Evolutionary conservation across 2,888 invertebrate genomes (phyloP).

Genomic region (Yponomeuta sedellus): DNA sequence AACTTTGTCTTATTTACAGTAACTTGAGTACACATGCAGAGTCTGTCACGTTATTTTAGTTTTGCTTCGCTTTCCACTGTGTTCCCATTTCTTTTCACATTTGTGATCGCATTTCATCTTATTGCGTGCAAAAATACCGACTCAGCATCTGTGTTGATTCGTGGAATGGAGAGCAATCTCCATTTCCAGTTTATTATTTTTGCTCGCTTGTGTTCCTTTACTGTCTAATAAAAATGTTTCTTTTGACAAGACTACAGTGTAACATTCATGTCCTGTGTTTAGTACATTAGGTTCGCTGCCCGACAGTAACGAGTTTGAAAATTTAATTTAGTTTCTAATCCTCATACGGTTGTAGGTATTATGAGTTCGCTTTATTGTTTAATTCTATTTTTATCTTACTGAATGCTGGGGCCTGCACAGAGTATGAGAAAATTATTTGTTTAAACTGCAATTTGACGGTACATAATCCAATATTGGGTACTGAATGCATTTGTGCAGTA

Average conservation of each 20-base stretch:
- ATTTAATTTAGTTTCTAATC: conserved; percentile 34
- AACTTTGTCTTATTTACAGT: neutral
- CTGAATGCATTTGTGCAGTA: too few relatives aligned
- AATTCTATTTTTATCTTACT: neutral
- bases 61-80: neutral
- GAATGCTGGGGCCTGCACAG: neutral
- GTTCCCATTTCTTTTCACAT: neutral
- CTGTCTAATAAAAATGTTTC: conserved; percentile 31
- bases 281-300: conserved; percentile 55
- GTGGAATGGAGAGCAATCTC: neutral
- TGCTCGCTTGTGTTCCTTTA: neutral
- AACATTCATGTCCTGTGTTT: conserved; percentile 37
- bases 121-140: neutral
- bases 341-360: conserved; percentile 38
- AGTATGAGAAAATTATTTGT: neutral
- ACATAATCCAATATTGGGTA: too few relatives aligned
- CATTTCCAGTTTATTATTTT: neutral
- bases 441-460: too few relatives aligned
- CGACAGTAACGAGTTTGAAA: conserved; percentile 47
- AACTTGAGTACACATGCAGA: neutral
- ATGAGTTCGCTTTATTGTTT: conserved; percentile 7
- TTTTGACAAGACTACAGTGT: conserved; percentile 51
- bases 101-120: conserved; percentile 7
- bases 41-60: neutral
- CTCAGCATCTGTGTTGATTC: neutral